Conservation (phyloP, 2,888 invertebrate genomes). For the Lycocerus yunnanus region DNA sequence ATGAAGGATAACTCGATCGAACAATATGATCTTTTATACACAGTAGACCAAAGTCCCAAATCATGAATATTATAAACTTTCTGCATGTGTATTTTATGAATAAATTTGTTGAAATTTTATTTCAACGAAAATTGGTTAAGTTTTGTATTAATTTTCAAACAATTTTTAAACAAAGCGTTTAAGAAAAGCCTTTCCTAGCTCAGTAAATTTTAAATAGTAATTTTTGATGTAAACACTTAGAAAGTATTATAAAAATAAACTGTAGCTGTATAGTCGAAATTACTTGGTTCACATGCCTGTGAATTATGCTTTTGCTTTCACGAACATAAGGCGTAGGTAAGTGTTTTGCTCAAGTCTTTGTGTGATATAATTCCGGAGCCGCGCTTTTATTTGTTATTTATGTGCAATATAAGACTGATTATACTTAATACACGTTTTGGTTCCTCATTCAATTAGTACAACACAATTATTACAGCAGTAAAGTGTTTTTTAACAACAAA, state of each 20-base stretch:
- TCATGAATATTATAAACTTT: conserved; percentile 13
- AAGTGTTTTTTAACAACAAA: conserved; percentile 18
- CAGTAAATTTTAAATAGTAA: neutral
- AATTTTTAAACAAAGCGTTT: neutral
- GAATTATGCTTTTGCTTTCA: conserved; percentile 46
- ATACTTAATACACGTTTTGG: conserved; percentile 40
- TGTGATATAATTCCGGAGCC: conserved; percentile 45
- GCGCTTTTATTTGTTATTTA: conserved; percentile 47
- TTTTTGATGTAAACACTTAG: neutral
- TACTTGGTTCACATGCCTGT: conserved; percentile 37
- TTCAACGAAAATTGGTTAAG: neutral
- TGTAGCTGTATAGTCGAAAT: conserved; percentile 37
- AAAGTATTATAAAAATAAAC: conserved; percentile 28
- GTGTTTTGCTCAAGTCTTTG: conserved; percentile 47
- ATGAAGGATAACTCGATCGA: conserved; percentile 4
- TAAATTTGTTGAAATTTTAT: neutral
- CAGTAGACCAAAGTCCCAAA: conserved; percentile 12
- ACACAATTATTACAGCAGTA: conserved; percentile 31
- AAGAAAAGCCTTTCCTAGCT: neutral
- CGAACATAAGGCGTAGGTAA: conserved; percentile 45
- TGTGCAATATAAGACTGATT: conserved; percentile 47
- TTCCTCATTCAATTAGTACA: conserved; percentile 37
- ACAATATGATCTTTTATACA: conserved; percentile 10
- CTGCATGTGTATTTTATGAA: conserved; percentile 3
- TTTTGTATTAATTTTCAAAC: neutral